These are phyloP conservation scores for Hydrozoanthus tunicans DNA, from an alignment of 64 coral and sea anemone genomes.

Conservation along the genomic window DNA sequence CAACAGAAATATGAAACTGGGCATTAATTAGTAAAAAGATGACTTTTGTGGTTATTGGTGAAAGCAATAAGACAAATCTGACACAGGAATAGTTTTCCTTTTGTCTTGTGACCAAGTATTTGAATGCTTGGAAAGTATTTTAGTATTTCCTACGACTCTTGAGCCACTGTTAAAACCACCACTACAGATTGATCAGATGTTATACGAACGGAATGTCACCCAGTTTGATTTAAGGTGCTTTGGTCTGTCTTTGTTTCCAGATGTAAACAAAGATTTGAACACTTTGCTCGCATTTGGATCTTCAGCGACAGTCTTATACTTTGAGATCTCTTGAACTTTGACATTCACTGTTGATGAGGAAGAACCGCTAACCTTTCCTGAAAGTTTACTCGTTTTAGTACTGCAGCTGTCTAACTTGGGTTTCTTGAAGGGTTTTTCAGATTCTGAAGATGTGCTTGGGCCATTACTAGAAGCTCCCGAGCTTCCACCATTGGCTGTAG, in stretches of 20 bases:
- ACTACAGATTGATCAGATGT: neutral
- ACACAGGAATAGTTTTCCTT: too few relatives aligned
- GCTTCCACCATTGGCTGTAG: constrained; percentile 51
- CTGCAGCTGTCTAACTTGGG: constrained; percentile 62
- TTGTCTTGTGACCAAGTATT: too few relatives aligned
- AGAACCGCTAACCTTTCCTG: constrained; percentile 60
- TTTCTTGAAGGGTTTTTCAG: constrained; percentile 77
- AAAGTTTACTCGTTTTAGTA: constrained; percentile 6
- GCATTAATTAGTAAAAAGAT: too few relatives aligned
- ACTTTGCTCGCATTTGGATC: constrained; percentile 97
- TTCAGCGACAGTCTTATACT: constrained; percentile 96
- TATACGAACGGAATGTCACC: constrained; percentile 95
- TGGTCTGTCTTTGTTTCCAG: constrained; percentile 83
- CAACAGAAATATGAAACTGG: too few relatives aligned
- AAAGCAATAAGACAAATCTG: too few relatives aligned
- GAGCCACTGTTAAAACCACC: neutral
- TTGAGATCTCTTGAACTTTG: constrained; percentile 79
- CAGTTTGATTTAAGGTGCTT: constrained; percentile 92
- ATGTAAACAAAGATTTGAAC: constrained; percentile 95
- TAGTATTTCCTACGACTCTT: neutral
- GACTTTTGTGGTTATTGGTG: too few relatives aligned
- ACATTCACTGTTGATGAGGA: constrained; percentile 60
- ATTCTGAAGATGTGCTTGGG: constrained; percentile 19
- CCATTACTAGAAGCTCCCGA: constrained; percentile 38
- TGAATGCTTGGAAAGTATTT: too few relatives aligned